These are phyloP conservation scores for Laspeyria flexula DNA, from an alignment of 2,888 invertebrate species.

Conservation along the genomic window DNA sequence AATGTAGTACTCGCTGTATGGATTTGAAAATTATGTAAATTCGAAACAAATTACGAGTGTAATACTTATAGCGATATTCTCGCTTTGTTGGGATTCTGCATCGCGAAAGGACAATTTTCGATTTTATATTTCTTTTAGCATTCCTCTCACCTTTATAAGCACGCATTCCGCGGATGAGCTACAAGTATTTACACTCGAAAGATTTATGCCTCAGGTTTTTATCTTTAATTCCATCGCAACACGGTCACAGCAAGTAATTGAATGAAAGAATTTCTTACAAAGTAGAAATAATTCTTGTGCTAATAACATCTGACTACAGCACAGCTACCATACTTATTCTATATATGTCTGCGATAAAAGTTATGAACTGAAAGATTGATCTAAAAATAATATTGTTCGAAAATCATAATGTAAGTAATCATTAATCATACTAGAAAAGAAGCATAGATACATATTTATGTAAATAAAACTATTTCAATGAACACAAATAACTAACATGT, in stretches of 20 bases:
- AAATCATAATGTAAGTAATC: too few species aligned
- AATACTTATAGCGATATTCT: too few species aligned
- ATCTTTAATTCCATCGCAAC: neutral
- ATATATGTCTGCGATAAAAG: too few species aligned
- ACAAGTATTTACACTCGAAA: neutral
- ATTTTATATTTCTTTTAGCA: slow-evolving; percentile 15
- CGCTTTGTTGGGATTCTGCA: neutral
- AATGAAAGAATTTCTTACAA: neutral
- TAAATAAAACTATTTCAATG: slow-evolving; percentile 39
- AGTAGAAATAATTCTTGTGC: too few species aligned
- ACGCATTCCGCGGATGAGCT: slow-evolving; percentile 15
- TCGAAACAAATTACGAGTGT: slow-evolving; percentile 8
- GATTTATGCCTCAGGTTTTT: neutral
- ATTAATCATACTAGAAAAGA: too few species aligned
- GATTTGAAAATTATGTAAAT: slow-evolving; percentile 11
- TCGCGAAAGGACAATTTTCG: slow-evolving; percentile 14
- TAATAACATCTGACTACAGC: too few species aligned
- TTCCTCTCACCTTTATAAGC: neutral
- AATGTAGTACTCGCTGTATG: neutral
- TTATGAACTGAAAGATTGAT: too few species aligned
- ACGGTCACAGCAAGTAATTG: slow-evolving; percentile 9
- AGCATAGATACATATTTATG: slow-evolving; percentile 21
- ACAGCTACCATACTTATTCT: too few species aligned
- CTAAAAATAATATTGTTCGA: too few species aligned
- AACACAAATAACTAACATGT: slow-evolving; percentile 32